Evolutionary conservation across 2,113 vertebrate species (phyloP).

Genomic region (Brachypteracias leptosomus): DNA sequence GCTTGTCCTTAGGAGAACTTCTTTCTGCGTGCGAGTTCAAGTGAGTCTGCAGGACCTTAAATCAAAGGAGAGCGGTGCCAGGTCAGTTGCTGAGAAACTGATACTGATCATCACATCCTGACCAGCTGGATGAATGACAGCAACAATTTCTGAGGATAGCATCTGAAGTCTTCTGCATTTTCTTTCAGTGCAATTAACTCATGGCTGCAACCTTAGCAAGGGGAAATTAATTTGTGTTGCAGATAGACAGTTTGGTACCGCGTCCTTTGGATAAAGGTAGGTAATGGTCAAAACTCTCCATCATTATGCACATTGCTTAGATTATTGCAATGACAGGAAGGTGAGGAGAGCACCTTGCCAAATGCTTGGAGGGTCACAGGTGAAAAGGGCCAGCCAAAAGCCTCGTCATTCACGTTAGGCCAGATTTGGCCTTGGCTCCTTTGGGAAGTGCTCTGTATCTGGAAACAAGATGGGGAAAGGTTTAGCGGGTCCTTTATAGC

Average conservation of each 20-base stretch:
- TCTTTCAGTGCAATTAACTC: not conserved
- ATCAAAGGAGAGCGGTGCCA: not conserved
- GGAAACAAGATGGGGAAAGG: not conserved
- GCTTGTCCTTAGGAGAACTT: conserved; percentile 41
- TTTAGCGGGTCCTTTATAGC: not conserved
- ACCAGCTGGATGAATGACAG: conserved; percentile 41
- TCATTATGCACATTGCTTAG: not conserved
- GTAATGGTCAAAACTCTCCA: not conserved
- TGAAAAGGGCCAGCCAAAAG: not conserved
- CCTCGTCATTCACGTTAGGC: not conserved
- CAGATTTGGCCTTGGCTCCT: not conserved
- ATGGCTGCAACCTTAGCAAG: not conserved
- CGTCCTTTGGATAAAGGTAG: not conserved
- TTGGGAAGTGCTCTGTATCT: not conserved
- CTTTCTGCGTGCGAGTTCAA: not conserved
- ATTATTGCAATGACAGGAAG: not conserved
- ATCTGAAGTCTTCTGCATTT: conserved; percentile 17
- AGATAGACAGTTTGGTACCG: not conserved
- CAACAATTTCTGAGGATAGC: conserved; percentile 29
- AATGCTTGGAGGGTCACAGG: conserved; percentile 31
- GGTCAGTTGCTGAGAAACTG: conserved; percentile 53
- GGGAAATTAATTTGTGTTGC: not conserved
- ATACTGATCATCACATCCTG: conserved; percentile 41
- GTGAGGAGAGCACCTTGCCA: not conserved
- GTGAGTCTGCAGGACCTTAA: not conserved